Conservation (phyloP, 2,797 vertebrate species). For the Sternarchorhynchus goeldii region DNA sequence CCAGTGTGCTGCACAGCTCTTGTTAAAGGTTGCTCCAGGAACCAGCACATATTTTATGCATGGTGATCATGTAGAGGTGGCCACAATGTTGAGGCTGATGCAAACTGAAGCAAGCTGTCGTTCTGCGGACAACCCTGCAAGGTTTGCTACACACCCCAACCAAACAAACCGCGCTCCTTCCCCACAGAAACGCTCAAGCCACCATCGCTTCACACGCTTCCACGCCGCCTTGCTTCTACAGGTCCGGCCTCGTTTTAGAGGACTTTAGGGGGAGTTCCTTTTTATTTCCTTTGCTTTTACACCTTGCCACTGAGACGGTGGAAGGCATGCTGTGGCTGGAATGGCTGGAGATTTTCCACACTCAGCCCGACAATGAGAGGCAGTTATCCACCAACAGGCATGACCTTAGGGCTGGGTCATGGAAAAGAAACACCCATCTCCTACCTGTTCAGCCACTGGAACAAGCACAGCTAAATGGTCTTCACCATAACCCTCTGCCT, state of each 20-base stretch:
- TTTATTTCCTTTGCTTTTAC: background rate
- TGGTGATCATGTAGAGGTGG: constrained; percentile 22
- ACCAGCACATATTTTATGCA: constrained; percentile 21
- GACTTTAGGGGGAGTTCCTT: background rate
- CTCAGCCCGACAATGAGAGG: constrained; percentile 34
- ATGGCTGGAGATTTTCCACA: constrained; percentile 29
- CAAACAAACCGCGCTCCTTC: background rate
- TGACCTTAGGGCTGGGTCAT: constrained; percentile 26
- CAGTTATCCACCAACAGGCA: constrained; percentile 29
- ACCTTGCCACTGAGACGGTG: background rate
- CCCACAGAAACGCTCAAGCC: background rate
- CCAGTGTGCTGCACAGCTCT: background rate
- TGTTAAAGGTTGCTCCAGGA: background rate
- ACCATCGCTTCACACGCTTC: background rate
- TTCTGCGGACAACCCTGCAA: background rate
- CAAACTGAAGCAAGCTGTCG: constrained; percentile 12
- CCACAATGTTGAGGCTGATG: constrained; percentile 10
- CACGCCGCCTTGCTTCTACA: background rate
- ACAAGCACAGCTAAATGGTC: constrained; percentile 12
- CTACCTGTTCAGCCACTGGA: constrained; percentile 23
- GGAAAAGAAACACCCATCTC: constrained; percentile 18
- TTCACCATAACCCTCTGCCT: constrained; percentile 4
- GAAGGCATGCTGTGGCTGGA: constrained; percentile 17
- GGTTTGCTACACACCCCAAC: background rate
- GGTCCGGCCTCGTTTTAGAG: background rate